These are phyloP conservation scores for Casuarius casuarius DNA, from an alignment of 2,113 vertebrate genomes.

Conservation along the genomic window DNA sequence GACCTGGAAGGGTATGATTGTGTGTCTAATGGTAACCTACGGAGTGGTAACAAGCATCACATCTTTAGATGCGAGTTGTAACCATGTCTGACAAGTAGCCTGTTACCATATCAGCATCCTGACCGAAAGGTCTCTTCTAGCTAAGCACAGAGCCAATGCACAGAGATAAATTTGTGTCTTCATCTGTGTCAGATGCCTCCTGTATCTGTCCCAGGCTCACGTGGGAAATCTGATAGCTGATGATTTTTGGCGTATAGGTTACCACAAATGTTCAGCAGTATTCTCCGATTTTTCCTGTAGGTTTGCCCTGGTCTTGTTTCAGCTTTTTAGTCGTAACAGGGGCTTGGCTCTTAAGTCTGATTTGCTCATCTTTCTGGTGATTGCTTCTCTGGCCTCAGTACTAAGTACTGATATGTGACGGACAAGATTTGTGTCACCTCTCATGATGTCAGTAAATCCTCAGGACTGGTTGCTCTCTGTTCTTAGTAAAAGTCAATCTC, in stretches of 20 bases:
- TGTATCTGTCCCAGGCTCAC: not conserved
- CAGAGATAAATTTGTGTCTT: not conserved
- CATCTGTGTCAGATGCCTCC: accelerated
- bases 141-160: not conserved
- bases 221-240: not conserved
- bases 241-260: not conserved
- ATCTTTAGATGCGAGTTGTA: not conserved
- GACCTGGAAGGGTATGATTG: not conserved
- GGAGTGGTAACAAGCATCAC: too few relatives aligned
- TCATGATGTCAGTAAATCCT: not conserved
- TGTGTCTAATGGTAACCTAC: accelerated
- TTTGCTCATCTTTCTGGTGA: not conserved
- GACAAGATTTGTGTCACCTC: not conserved
- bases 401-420: not conserved
- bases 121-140: not conserved
- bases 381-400: not conserved
- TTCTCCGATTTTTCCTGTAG: not conserved
- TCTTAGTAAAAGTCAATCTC: not conserved
- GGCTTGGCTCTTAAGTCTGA: not conserved
- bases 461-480: not conserved
- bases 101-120: accelerated
- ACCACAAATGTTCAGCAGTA: not conserved
- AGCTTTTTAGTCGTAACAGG: not conserved
- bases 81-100: not conserved
- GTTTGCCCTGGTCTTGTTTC: not conserved